These are phyloP conservation scores for Arion vulgaris DNA, from an alignment of 1,140 invertebrate species.

Conservation along the genomic window DNA sequence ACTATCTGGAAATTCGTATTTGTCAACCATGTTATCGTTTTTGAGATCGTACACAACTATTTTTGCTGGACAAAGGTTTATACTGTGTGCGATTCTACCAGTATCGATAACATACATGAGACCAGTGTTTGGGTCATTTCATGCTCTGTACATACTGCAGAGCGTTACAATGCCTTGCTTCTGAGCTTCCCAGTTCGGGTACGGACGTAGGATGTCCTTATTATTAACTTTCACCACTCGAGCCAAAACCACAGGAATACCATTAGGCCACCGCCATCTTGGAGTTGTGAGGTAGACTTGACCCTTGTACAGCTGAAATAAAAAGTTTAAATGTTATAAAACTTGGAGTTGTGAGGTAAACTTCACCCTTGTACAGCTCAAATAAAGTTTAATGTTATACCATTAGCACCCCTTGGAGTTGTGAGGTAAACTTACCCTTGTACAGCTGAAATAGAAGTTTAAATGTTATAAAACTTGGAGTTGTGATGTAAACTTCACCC, in stretches of 20 bases:
- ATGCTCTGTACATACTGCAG: background rate
- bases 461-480: no score
- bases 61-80: constrained; percentile 51
- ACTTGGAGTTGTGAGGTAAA: no score
- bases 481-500: no score
- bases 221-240: background rate
- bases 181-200: background rate
- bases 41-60: constrained; percentile 55
- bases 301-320: constrained; percentile 49
- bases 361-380: no score
- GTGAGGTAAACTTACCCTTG: no score
- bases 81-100: background rate
- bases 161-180: background rate
- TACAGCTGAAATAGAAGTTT: no score
- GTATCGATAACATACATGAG: constrained; percentile 57
- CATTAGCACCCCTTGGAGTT: no score
- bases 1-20: constrained; percentile 47
- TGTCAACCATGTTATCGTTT: constrained; percentile 36
- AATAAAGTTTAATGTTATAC: no score
- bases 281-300: constrained; percentile 54
- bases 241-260: background rate
- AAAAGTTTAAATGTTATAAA: no score
- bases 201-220: background rate
- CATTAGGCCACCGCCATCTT: constrained; percentile 18
- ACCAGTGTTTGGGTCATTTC: constrained; percentile 40